These are phyloP conservation scores for Megaceryle alcyon DNA, from an alignment of 2,797 vertebrate species.

Conservation along the genomic window DNA sequence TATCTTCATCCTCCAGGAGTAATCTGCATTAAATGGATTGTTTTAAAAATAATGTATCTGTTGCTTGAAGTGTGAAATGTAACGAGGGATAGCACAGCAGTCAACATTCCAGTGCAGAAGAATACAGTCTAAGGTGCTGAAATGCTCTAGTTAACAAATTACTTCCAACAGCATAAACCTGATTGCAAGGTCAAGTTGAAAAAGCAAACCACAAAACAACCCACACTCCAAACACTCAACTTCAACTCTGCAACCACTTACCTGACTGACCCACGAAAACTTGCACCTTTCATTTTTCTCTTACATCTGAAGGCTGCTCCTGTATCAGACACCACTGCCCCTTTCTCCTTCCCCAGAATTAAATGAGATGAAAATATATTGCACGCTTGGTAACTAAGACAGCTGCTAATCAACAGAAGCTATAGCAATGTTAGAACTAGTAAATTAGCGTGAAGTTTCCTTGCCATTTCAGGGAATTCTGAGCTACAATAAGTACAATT, in stretches of 20 bases:
- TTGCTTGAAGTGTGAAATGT: not conserved
- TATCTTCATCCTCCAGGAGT: constrained; percentile 2
- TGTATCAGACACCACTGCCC: not conserved
- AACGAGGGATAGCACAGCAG: not conserved
- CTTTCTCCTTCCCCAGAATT: not conserved
- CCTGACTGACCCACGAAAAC: not conserved
- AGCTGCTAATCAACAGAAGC: not conserved
- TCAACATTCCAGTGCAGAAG: not conserved
- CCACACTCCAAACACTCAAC: not conserved
- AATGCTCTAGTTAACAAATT: not conserved
- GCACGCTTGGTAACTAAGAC: not conserved
- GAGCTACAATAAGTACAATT: not conserved
- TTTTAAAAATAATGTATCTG: not conserved
- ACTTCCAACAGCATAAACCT: not conserved
- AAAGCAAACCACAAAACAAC: not conserved
- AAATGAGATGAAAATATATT: not conserved
- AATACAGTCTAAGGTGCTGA: not conserved
- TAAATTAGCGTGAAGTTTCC: not conserved
- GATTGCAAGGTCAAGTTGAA: not conserved
- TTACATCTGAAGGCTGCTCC: not conserved
- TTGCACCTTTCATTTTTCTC: not conserved
- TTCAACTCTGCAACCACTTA: not conserved
- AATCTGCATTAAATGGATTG: not conserved
- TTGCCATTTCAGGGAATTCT: not conserved
- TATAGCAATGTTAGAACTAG: not conserved